Evolutionary conservation across 2,797 vertebrate genomes (phyloP).

Genomic region (Delichon dasypus): DNA sequence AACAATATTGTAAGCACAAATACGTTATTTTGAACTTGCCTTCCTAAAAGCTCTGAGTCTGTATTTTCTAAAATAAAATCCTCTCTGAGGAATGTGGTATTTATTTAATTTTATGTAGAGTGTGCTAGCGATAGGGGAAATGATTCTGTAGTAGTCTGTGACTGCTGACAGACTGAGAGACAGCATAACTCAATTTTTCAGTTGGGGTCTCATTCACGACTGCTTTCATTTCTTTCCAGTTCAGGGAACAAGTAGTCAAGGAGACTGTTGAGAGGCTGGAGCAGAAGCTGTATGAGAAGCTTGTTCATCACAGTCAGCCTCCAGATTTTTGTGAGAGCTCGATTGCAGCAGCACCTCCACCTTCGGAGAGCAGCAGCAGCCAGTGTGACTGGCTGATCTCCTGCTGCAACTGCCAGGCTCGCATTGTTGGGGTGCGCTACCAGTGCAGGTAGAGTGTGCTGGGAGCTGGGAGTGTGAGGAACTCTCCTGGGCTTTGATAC

Average conservation of each 20-base stretch:
- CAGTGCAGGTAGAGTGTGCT: conserved; percentile 87
- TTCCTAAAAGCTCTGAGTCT: background rate
- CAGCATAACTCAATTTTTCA: accelerated
- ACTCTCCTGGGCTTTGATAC: accelerated
- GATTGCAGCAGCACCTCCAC: conserved; percentile 56
- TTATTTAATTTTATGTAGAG: background rate
- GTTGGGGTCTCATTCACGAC: background rate
- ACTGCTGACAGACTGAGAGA: accelerated
- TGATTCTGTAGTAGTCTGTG: background rate
- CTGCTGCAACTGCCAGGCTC: conserved; percentile 89
- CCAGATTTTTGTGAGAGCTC: conserved; percentile 72
- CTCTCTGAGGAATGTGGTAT: background rate
- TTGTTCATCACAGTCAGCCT: conserved; percentile 79
- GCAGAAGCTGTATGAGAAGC: conserved; percentile 89
- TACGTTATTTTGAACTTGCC: background rate
- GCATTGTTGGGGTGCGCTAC: conserved; percentile 90
- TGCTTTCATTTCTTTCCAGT: conserved; percentile 72
- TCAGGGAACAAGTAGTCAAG: conserved; percentile 94
- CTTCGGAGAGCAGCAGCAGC: conserved; percentile 63
- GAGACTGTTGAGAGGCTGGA: conserved; percentile 95
- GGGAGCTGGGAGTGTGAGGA: background rate
- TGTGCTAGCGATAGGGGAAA: background rate
- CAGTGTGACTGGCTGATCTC: conserved; percentile 86
- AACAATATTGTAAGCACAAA: background rate
- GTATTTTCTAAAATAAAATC: background rate